A percentile compares a stretch with the other conserved stretches of the same genome.
Evolutionary conservation across 1,140 invertebrate species (phyloP).

Genomic region (Bombus affinis): DNA sequence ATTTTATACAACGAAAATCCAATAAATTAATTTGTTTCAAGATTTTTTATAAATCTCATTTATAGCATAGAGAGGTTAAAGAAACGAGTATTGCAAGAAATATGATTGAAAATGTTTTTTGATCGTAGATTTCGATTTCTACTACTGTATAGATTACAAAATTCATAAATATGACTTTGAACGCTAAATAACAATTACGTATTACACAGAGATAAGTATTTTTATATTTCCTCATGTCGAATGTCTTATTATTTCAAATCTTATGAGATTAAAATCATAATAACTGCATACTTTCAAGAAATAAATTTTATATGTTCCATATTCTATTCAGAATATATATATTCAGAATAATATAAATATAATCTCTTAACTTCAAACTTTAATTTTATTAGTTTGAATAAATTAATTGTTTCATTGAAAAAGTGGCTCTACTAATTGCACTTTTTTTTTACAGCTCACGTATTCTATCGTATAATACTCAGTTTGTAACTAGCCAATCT

Average conservation of each 20-base stretch:
- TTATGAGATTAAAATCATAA: neutral
- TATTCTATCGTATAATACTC: neutral
- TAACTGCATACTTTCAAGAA: neutral
- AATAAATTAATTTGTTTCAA: neutral
- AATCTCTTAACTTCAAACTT: neutral
- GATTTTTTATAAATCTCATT: neutral
- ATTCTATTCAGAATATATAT: neutral
- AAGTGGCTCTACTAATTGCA: neutral
- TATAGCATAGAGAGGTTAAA: neutral
- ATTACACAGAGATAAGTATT: conserved; percentile 12
- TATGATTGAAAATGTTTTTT: neutral
- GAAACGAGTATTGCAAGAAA: neutral
- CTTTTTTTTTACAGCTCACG: neutral
- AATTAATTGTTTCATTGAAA: neutral
- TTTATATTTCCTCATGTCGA: neutral
- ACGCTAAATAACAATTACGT: neutral
- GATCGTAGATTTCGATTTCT: neutral
- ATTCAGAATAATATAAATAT: neutral
- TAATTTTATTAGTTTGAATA: neutral
- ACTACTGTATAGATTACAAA: neutral
- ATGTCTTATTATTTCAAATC: neutral
- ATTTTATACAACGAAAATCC: neutral
- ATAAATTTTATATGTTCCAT: neutral
- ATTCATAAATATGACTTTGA: neutral
- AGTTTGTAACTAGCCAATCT: no score